Evolutionary conservation across 2,797 vertebrate species (phyloP).

Genomic region (Typhlichthys subterraneus): DNA sequence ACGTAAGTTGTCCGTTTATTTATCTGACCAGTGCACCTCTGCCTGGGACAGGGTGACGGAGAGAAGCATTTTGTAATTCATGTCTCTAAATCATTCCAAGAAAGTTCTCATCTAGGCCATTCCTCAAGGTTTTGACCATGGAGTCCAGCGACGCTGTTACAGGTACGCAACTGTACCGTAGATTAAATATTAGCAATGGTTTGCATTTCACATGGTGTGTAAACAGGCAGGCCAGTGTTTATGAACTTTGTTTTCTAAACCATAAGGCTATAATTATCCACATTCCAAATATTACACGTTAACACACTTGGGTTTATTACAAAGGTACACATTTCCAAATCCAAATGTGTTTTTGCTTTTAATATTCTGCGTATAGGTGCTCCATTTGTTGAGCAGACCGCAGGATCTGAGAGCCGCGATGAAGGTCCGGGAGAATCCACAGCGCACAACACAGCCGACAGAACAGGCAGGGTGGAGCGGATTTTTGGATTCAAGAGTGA

Average conservation of each 20-base stretch:
- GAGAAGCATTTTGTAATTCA: slow-evolving; percentile 5
- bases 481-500: slow-evolving; percentile 86
- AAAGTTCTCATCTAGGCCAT: background rate
- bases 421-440: slow-evolving; percentile 33
- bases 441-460: slow-evolving; percentile 17
- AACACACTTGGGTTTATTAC: no score
- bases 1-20: slow-evolving; percentile 60
- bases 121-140: slow-evolving; percentile 50
- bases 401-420: slow-evolving; percentile 34
- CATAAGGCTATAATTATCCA: background rate
- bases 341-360: background rate
- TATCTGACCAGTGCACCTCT: slow-evolving; percentile 31
- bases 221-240: background rate
- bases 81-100: background rate
- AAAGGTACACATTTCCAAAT: background rate
- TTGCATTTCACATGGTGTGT: slow-evolving; percentile 21
- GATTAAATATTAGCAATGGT: slow-evolving; percentile 4
- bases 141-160: slow-evolving; percentile 62
- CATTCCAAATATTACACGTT: no score
- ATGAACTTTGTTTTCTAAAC: background rate
- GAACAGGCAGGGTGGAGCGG: slow-evolving; percentile 69
- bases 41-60: slow-evolving; percentile 38
- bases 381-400: slow-evolving; percentile 21
- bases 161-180: slow-evolving; percentile 53
- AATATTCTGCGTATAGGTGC: slow-evolving; percentile 42